Evolutionary conservation across 2,888 invertebrate genomes (phyloP), one percentile per base, ranked within the genome.

Genomic region (Patella pellucida): DNA sequence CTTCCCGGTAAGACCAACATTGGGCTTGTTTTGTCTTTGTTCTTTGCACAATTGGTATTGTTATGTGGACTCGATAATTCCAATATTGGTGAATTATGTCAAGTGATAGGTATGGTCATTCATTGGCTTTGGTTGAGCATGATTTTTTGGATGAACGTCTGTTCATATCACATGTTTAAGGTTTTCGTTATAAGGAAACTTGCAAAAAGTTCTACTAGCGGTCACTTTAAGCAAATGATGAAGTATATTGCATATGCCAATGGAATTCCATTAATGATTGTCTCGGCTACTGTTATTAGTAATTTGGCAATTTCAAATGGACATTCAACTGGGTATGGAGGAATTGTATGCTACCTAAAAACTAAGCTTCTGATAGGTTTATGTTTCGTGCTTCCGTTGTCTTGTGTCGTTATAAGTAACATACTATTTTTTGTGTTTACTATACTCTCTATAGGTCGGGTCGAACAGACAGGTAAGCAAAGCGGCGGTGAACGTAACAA

Each of bases 1-100:
- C 70, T 83, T 15, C 83, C 85, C 0, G 83, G 82, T 3, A 81
- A 79, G 31, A 82, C 77, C 75, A 83, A 79, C 68, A 84, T 83
- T 81, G 72, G 73, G 68, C 72, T 85, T 50, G 73, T 79, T 16
- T 19, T 68, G 41, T 76, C 75, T 54, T 75, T 83, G 12, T 79
- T 84, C 68, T 27, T 76, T 14, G 81, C 80, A 3, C 83, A 83
- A 52, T 16, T 78, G 12, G 62, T 83, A 11, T 77, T 82, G 23
- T 52, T 79, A 67, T 68, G 76, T n/a, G 80, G 77, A 5, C 23
- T 77, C 0, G 12, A 27, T 50, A 73, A 68, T 51, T 76, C 78
- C 1, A 68, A 75, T 50, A 54, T 75, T 9, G 50, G 50, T 15
- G 19, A 15, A 0, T 50, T 76, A 5, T 85, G 85, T 71, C 27